These are phyloP conservation scores for Drosophila jambulina DNA, from an alignment of 1,140 invertebrate genomes.

Conservation along the genomic window DNA sequence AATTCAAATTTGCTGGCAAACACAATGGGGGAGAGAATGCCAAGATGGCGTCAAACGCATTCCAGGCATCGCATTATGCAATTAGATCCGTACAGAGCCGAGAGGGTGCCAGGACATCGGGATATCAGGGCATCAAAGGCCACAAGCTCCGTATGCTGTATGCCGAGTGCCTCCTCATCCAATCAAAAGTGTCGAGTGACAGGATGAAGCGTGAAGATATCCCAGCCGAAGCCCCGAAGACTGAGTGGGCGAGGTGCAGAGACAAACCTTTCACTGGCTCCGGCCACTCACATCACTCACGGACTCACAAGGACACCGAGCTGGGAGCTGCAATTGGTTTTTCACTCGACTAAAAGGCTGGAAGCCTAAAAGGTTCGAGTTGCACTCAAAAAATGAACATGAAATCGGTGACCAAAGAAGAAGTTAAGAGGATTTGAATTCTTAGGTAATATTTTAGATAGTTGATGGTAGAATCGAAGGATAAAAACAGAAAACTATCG, in stretches of 20 bases:
- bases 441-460: too few relatives aligned
- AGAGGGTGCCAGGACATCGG: slow-evolving; percentile 19
- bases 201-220: slow-evolving; percentile 39
- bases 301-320: slow-evolving; percentile 16
- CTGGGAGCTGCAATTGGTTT: slow-evolving; percentile 5
- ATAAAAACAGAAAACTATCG: background rate
- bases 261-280: slow-evolving; percentile 30
- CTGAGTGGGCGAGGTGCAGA: slow-evolving; percentile 10
- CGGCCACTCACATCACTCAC: slow-evolving; percentile 35
- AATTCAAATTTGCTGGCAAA: slow-evolving; percentile 60
- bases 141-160: slow-evolving; percentile 1
- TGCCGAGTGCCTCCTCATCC: background rate
- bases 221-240: slow-evolving; percentile 14
- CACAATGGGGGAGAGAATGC: slow-evolving; percentile 34
- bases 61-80: slow-evolving; percentile 54
- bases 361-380: background rate
- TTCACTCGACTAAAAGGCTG: slow-evolving; percentile 1
- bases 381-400: slow-evolving; percentile 7
- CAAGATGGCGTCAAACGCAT: slow-evolving; percentile 36
- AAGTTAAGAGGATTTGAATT: background rate
- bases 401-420: background rate
- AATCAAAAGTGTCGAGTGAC: slow-evolving; percentile 35
- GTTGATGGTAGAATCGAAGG: background rate
- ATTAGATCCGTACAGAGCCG: slow-evolving; percentile 38
- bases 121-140: slow-evolving; percentile 28